Evolutionary conservation across 2,888 invertebrate species (phyloP), one percentile per base, ranked within the genome.

Genomic region (Philopedon plagiatum): DNA sequence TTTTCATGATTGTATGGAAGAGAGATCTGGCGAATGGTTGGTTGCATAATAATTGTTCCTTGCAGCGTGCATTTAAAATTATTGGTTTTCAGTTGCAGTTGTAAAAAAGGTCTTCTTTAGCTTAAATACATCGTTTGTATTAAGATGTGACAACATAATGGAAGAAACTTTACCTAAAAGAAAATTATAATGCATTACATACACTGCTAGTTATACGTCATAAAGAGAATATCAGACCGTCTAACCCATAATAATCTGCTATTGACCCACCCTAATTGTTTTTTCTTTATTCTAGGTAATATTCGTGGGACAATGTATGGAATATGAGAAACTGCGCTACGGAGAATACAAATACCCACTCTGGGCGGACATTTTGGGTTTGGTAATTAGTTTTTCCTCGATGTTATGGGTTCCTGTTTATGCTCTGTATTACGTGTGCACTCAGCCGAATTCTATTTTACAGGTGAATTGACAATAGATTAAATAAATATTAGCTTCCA

Each of bases 371-470:
- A 82, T 87, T 41, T 80, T 91, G 32, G 91, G 91, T n/a, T 86
- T 90, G 76, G 83, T 86, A 41, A 85, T 92, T 64, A 91, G 90
- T 76, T 84, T 89, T 32, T 87, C 89, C 2, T 91, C 91, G 2
- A 91, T 92, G 90, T 82, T 91, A 23, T 91, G 90, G 88, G 87
- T 91, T 73, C 91, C 91, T 7, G 84, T 83, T 11, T 91, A 91
- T 77, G 90, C 89, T 2, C 78, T 90, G 69, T 91, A 90, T 80
- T 91, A 90, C 78, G 80, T 91, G 1, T 76, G 88, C 18, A 83
- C 84, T 0, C 85, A 87, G 44, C 86, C 88, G 1, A 90, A 88
- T 72, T 84, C 88, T 1, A 80, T 90, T 15, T 83, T 85, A 75
- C 86, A 90, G 86, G 90, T 90, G 80, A 83, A 81, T 61, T 15